Base-by-base conservation (phyloP, 1,140 invertebrate genomes). In the Heterodera schachtii region DNA sequence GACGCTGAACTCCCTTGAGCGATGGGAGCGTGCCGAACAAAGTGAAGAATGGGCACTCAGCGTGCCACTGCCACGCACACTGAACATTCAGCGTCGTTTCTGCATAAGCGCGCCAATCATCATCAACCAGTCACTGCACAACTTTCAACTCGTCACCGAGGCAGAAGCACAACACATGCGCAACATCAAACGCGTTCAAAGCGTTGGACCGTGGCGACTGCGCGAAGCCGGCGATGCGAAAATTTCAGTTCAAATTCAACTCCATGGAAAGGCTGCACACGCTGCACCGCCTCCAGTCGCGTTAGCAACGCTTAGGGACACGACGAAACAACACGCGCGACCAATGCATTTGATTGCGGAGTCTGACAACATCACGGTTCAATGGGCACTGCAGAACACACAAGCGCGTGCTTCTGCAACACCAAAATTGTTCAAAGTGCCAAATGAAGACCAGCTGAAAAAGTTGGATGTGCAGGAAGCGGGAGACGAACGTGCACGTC, bases 1-100 rank as follows among this genome's bases (percentile, higher is more conserved):
- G 52, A 21, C 60, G 7, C 78, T 85, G 70, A 85, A 85, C 60
- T 75, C 83, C 13, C 13, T 44, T 49, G 77, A 78, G 46, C 49
- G 46, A n/a, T 78, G 77, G 77, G 57, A 78, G 70, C 66, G 64
- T 31, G 43, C 3, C 19, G 77, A 78, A 46, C 64, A 78, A 11
- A 5, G 31, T 6, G 21, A 43, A 16, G 70, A 78, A 16, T 11
- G 47, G 8, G 31, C 66, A 66, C 46, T 9, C 11, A 47, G 13
- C n/a, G 16, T 78, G 13, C 44, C 47, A 49, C 46, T 78, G 49
- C 16, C 13, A 16, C 31, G 44, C 43, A 44, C 31, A 44, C 60
- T 43, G 46, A 41, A n/a, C 49, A 46, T 31, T 19, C 31, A 70
- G 46, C 66, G 41, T 44, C n/a, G 11, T n/a, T 78, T 78, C 70